Percentiles rank a stretch among this genome's conserved stretches.
Conservation (phyloP, 2,797 vertebrate species). For the Chloroceryle inda region DNA sequence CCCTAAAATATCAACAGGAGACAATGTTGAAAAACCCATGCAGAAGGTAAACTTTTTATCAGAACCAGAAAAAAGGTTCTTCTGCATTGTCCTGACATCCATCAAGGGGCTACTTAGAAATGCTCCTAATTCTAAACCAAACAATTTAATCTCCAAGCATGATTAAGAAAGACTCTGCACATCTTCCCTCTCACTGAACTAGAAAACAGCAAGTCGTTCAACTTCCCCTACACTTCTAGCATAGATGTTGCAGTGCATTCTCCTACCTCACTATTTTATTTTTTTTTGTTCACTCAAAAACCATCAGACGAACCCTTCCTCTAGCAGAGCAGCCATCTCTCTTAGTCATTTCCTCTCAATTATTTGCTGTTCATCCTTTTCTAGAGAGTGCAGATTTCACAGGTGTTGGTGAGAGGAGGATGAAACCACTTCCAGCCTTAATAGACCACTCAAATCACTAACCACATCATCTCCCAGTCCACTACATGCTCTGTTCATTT, state of each 20-base stretch:
- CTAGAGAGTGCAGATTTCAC: neutral
- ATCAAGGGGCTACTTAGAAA: neutral
- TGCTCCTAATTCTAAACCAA: neutral
- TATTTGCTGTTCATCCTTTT: neutral
- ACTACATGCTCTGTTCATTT: neutral
- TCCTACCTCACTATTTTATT: neutral
- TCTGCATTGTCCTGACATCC: neutral
- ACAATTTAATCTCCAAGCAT: neutral
- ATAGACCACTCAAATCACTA: neutral
- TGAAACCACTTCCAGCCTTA: rapidly evolving
- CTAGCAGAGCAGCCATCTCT: neutral
- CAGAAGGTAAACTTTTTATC: neutral
- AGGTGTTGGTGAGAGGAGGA: neutral
- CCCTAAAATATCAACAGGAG: neutral
- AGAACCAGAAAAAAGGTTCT: neutral
- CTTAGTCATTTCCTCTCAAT: neutral
- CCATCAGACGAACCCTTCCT: neutral
- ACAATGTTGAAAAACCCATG: neutral
- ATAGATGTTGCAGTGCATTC: neutral
- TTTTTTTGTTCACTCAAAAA: neutral
- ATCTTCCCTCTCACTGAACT: neutral
- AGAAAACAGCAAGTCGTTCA: neutral
- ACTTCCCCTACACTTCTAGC: neutral
- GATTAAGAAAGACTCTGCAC: neutral
- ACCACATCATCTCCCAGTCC: neutral